These are phyloP conservation scores for Eurystomus gularis DNA, from an alignment of 2,113 vertebrate species.

Conservation along the genomic window DNA sequence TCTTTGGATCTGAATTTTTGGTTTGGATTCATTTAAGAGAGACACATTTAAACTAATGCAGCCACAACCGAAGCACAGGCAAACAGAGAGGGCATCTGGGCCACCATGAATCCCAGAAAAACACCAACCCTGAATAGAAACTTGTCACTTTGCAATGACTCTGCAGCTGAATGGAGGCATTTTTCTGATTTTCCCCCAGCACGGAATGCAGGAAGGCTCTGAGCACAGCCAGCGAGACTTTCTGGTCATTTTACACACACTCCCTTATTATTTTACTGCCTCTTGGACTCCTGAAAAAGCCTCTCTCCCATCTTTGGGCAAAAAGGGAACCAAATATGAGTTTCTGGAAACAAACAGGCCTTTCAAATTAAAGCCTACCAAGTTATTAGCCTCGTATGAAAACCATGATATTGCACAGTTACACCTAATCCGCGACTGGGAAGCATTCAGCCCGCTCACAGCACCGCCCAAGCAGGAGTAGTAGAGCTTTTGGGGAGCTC, in stretches of 20 bases:
- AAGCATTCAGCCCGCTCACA: not conserved
- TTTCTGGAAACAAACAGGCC: not conserved
- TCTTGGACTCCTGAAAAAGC: not conserved
- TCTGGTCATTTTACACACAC: not conserved
- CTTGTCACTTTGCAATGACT: not conserved
- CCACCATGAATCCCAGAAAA: not conserved
- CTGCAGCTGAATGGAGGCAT: not conserved
- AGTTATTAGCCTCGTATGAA: not conserved
- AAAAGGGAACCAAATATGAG: not conserved
- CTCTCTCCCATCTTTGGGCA: not conserved
- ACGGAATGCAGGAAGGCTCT: not conserved
- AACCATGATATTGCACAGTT: not conserved
- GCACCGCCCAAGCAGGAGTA: not conserved
- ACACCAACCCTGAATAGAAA: not conserved
- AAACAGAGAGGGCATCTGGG: not conserved
- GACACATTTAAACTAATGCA: not conserved
- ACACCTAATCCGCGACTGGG: not conserved
- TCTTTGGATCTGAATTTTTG: not conserved
- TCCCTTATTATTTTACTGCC: not conserved
- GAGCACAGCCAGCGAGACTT: not conserved
- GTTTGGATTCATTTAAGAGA: not conserved
- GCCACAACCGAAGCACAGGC: not conserved
- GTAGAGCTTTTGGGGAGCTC: not conserved
- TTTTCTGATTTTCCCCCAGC: not conserved
- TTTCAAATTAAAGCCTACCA: constrained; percentile 10